Percentiles rank a stretch among this genome's conserved stretches.
These are phyloP conservation scores for Piaya cayana DNA, from an alignment of 2,113 vertebrate species.

Conservation along the genomic window DNA sequence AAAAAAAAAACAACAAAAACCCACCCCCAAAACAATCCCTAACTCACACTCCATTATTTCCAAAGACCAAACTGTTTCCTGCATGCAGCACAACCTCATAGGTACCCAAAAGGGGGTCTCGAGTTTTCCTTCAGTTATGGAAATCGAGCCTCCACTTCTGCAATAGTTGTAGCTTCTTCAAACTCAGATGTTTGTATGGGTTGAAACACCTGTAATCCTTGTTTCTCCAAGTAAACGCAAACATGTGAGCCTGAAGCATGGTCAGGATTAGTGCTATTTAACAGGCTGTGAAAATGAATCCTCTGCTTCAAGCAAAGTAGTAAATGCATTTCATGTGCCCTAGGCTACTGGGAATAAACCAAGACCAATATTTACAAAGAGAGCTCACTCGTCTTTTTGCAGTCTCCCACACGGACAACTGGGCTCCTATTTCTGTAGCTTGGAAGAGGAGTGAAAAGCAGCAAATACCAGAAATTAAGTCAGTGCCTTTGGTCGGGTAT, in stretches of 20 bases:
- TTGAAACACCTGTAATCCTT: neutral
- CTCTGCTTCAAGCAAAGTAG: neutral
- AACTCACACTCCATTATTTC: neutral
- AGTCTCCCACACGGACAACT: neutral
- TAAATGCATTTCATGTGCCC: neutral
- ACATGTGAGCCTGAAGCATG: neutral
- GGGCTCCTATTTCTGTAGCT: neutral
- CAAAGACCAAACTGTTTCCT: neutral
- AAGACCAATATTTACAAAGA: neutral
- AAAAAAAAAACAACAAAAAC: neutral
- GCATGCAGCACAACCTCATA: neutral
- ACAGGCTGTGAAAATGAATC: neutral
- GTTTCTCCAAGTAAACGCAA: rapidly evolving
- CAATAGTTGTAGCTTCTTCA: neutral
- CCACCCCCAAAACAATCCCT: neutral
- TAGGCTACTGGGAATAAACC: neutral
- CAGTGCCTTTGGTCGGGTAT: neutral
- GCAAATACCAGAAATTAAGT: neutral
- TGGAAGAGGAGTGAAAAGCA: neutral
- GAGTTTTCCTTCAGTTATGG: neutral
- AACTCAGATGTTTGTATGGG: neutral
- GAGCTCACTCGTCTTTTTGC: neutral
- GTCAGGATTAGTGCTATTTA: neutral
- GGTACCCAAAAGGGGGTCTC: neutral
- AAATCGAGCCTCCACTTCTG: neutral